Evolutionary conservation across 2,888 invertebrate genomes (phyloP), one percentile per base, ranked within the genome.

Genomic region (Trichogramma dendrolimi): DNA sequence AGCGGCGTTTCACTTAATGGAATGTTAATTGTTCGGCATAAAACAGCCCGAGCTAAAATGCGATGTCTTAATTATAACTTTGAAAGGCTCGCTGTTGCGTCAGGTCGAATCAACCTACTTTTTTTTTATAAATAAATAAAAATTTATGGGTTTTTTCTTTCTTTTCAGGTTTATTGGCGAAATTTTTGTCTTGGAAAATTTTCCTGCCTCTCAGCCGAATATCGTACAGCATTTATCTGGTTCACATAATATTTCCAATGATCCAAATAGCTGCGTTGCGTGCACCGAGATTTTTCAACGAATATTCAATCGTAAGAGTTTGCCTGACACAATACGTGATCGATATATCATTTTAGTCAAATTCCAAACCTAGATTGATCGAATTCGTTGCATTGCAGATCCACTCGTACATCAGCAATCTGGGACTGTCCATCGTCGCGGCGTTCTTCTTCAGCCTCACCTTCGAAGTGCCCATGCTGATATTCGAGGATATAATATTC

Each of bases 151-250:
- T 40, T 27, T 48, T 38, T 54, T 51, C 6, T 27, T 7, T 47
- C 61, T 38, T 65, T 67, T 41, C 53, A 72, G 72, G 71, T 40
- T 55, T 64, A 3, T 51, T 71, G 4, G 49, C 61, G 4, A 64
- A 60, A 44, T 58, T 72, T 10, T 56, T 71, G 8, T 71, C 71
- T 8, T 60, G 61, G 11, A 60, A 70, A 44, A 62, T 70, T 6
- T 71, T 69, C 44, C 27, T 66, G 39, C 71, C 71, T 5, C 54
- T 71, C 0, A 67, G 69, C 58, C 67, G 68, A 64, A 63, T 71
- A 53, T 69, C 70, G 5, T 72, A 71, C 14, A 66, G 66, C 40
- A 50, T 68, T 38, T 71, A 71, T 49, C 49, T 72, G 44, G 57
- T 69, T 6, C 72, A 72, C 60, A 56, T 67, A 39, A 39, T 57